These are phyloP conservation scores for Flexamia atlantica DNA, from an alignment of 2,888 invertebrate species.

Conservation along the genomic window DNA sequence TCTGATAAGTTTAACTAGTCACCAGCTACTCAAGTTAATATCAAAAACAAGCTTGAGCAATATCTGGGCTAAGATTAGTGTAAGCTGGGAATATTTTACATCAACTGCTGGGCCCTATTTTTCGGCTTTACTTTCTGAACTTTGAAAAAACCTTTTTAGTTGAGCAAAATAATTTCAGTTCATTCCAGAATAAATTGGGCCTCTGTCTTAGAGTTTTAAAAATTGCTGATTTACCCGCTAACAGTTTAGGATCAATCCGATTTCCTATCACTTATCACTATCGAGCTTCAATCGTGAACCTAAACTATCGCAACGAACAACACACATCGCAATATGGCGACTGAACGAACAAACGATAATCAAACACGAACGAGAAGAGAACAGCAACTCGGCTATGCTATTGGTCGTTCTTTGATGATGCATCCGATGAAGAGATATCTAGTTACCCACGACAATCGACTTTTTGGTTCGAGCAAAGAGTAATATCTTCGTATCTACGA, in stretches of 20 bases:
- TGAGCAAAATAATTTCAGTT: no score
- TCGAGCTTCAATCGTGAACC: slow-evolving; percentile 19
- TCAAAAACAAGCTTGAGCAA: no score
- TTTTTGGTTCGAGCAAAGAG: slow-evolving; percentile 7
- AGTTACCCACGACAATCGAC: neutral
- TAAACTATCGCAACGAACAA: slow-evolving; percentile 26
- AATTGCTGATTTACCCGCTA: slow-evolving; percentile 9
- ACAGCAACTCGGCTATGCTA: slow-evolving; percentile 15
- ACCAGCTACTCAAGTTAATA: no score
- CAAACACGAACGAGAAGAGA: neutral
- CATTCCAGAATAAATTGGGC: no score
- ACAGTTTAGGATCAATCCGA: slow-evolving; percentile 26
- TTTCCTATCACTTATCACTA: slow-evolving; percentile 41
- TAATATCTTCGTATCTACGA: neutral
- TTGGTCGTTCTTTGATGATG: slow-evolving; percentile 1
- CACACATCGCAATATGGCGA: slow-evolving; percentile 39
- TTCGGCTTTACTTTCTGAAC: no score
- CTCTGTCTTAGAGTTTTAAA: neutral
- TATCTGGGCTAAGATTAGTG: no score
- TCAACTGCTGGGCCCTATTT: no score
- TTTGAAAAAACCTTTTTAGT: no score
- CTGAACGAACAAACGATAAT: slow-evolving; percentile 8
- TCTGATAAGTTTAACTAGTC: no score
- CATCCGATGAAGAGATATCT: slow-evolving; percentile 32
- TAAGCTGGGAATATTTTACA: no score